A percentile compares a stretch with the other conserved stretches of the same genome.
Conservation (phyloP, 2,888 invertebrate species). For the Abscondita cerata region DNA sequence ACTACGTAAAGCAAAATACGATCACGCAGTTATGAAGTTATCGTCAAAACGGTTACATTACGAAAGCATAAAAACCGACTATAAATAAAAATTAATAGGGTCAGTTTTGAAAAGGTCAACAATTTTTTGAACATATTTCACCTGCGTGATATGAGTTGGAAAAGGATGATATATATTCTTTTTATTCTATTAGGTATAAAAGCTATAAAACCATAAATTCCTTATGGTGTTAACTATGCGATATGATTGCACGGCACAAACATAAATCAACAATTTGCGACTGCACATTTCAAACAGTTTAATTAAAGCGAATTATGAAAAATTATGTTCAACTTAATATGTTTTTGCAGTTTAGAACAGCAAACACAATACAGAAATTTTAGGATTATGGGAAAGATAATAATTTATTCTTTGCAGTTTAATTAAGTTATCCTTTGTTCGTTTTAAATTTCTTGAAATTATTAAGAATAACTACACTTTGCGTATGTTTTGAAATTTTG, state of each 20-base stretch:
- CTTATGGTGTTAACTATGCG: too few species aligned
- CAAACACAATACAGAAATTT: too few species aligned
- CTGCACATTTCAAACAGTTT: too few species aligned
- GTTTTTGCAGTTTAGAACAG: too few species aligned
- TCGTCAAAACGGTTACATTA: conserved; percentile 31
- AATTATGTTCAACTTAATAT: too few species aligned
- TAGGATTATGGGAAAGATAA: too few species aligned
- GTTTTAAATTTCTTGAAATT: too few species aligned
- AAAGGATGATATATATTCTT: conserved; percentile 42
- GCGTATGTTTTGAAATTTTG: not conserved
- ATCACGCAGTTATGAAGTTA: conserved; percentile 18
- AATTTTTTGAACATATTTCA: conserved; percentile 47
- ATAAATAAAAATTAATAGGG: conserved; percentile 49
- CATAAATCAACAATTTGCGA: too few species aligned
- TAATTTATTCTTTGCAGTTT: too few species aligned
- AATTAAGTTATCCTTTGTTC: too few species aligned
- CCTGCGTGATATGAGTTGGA: conserved; percentile 40
- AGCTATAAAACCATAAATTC: conserved; percentile 23
- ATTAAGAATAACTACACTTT: not conserved
- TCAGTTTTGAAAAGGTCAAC: conserved; percentile 46
- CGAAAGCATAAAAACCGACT: conserved; percentile 33
- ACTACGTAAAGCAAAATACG: not conserved
- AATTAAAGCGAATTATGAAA: too few species aligned
- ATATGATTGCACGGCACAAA: too few species aligned
- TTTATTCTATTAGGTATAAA: conserved; percentile 28